These are phyloP conservation scores for Ceratosolen fusciceps DNA, from an alignment of 1,140 invertebrate species.

Conservation along the genomic window DNA sequence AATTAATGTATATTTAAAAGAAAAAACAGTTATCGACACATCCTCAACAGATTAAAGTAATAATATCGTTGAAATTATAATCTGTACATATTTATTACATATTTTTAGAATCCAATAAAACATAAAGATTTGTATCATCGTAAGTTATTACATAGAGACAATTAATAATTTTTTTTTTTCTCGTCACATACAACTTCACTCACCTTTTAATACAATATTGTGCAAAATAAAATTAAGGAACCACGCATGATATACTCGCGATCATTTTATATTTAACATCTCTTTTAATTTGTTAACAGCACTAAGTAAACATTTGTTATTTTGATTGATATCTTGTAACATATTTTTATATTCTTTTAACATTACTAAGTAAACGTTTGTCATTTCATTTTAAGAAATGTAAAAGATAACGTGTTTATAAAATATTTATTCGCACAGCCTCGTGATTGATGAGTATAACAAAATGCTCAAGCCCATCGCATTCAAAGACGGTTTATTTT, in stretches of 20 bases:
- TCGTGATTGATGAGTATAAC: constrained; percentile 52
- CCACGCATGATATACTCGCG: constrained; percentile 34
- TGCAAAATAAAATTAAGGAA: constrained; percentile 36
- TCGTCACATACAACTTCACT: constrained; percentile 17
- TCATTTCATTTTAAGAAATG: constrained; percentile 38
- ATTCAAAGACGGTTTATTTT: constrained; percentile 38
- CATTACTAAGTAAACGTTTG: constrained; percentile 35
- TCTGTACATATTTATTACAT: constrained; percentile 38
- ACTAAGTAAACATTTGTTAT: constrained; percentile 33
- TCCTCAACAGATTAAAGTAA: constrained; percentile 2
- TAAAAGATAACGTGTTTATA: constrained; percentile 48
- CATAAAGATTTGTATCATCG: constrained; percentile 24
- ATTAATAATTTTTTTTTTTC: constrained; percentile 18
- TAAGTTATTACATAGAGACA: constrained; percentile 18
- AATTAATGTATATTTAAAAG: no score
- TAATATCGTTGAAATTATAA: constrained; percentile 24
- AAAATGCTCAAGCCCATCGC: constrained; percentile 46
- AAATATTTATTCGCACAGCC: constrained; percentile 51
- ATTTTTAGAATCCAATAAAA: constrained; percentile 32
- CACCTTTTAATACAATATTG: constrained; percentile 20
- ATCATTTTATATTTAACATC: constrained; percentile 34
- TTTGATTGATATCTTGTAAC: constrained; percentile 31
- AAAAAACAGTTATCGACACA: no score
- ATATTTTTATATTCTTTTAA: constrained; percentile 26
- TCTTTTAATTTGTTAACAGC: constrained; percentile 23